Percentiles rank a stretch among this genome's conserved stretches.
Conservation (phyloP, 1,140 invertebrate genomes). For the Archegozetes longisetosus region DNA sequence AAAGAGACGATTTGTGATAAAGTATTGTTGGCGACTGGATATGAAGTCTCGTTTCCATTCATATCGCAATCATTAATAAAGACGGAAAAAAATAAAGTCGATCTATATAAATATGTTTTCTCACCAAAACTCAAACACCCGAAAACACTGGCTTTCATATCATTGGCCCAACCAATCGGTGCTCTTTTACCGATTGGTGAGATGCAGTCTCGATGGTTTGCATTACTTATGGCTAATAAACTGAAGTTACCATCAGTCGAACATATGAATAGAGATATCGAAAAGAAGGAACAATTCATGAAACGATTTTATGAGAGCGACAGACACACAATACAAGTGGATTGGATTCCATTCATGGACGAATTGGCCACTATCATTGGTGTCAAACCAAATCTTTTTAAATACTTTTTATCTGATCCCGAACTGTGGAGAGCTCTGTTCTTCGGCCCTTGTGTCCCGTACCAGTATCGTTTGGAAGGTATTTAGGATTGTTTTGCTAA, state of each 20-base stretch:
- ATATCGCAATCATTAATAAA: constrained; percentile 22
- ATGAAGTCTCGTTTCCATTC: constrained; percentile 30
- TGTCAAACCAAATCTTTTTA: constrained; percentile 26
- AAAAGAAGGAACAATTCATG: constrained; percentile 17
- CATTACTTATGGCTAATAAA: constrained; percentile 17
- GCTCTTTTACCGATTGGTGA: constrained; percentile 36
- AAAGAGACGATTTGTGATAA: constrained; percentile 23
- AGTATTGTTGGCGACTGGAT: constrained; percentile 30
- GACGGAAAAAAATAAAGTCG: constrained; percentile 29
- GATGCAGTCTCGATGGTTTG: constrained; percentile 26
- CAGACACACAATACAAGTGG: constrained; percentile 31
- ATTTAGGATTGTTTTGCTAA: neutral
- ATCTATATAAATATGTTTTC: constrained; percentile 34
- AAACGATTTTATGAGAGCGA: constrained; percentile 23
- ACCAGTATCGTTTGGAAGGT: constrained; percentile 29
- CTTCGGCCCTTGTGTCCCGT: constrained; percentile 30
- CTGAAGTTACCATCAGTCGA: constrained; percentile 16
- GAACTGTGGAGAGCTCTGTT: constrained; percentile 24
- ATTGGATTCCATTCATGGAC: constrained; percentile 28
- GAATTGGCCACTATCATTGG: constrained; percentile 23
- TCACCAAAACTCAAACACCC: constrained; percentile 25
- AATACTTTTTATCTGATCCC: constrained; percentile 27
- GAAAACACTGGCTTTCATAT: constrained; percentile 33
- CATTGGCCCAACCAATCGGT: constrained; percentile 35
- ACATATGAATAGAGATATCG: constrained; percentile 16